Conservation (phyloP, 2,888 invertebrate species). For the Kuschelorhynchus macadamiae region DNA sequence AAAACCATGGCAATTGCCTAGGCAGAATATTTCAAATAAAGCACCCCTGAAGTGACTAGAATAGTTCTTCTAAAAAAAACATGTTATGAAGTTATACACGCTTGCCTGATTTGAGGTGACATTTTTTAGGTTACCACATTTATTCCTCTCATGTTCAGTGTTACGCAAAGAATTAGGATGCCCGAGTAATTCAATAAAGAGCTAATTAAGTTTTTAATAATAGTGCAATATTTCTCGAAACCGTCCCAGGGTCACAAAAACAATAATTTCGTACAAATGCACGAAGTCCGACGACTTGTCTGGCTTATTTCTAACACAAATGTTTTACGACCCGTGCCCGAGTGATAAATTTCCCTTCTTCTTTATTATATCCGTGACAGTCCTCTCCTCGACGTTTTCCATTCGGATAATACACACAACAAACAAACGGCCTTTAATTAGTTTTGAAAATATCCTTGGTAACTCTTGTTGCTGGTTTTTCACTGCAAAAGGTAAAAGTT, state of each 20-base stretch:
- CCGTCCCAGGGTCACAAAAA: slow-evolving; percentile 38
- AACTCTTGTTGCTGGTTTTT: slow-evolving; percentile 5
- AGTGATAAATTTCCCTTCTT: slow-evolving; percentile 48
- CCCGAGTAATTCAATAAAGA: slow-evolving; percentile 33
- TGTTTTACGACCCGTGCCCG: slow-evolving; percentile 47
- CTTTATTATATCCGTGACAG: slow-evolving; percentile 51
- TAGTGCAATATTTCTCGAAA: slow-evolving; percentile 23
- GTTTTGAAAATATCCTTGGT: slow-evolving; percentile 38
- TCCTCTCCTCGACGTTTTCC: slow-evolving; percentile 22
- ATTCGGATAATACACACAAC: slow-evolving; percentile 46
- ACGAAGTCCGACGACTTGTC: slow-evolving; percentile 45
- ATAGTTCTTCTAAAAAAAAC: too few species aligned
- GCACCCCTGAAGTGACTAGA: too few species aligned
- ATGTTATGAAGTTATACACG: too few species aligned
- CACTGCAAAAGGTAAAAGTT: too few species aligned
- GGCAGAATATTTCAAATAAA: too few species aligned
- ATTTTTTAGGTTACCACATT: too few species aligned
- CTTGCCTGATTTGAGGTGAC: too few species aligned
- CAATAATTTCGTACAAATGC: slow-evolving; percentile 48
- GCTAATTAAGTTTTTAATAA: slow-evolving; percentile 46
- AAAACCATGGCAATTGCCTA: too few species aligned
- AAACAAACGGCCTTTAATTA: slow-evolving; percentile 44
- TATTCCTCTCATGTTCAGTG: too few species aligned
- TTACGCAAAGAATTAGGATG: too few species aligned
- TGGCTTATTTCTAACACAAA: slow-evolving; percentile 52